Evolutionary conservation across 2,888 invertebrate genomes (phyloP).

Genomic region (Ophion slaviceki): DNA sequence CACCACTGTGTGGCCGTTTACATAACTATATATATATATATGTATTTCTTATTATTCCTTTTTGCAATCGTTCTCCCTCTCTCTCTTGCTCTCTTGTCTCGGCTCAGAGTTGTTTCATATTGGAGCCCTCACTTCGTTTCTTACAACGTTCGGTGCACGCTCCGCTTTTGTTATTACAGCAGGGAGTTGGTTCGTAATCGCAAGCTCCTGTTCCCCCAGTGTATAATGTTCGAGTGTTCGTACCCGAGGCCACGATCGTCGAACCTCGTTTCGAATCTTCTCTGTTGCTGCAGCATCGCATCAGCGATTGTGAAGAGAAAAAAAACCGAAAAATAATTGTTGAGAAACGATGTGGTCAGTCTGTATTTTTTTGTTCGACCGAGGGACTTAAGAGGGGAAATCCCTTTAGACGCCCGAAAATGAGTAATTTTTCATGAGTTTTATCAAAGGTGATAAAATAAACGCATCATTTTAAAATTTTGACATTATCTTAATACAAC

Average conservation of each 20-base stretch:
- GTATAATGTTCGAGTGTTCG: slow-evolving; percentile 4
- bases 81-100: not conserved
- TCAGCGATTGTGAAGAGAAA: not conserved
- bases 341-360: not conserved
- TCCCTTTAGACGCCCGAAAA: too few species aligned
- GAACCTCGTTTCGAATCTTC: slow-evolving; percentile 37
- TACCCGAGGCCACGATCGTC: slow-evolving; percentile 34
- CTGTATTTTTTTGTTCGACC: not conserved
- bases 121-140: slow-evolving; percentile 43
- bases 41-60: too few species aligned
- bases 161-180: slow-evolving; percentile 53
- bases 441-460: too few species aligned
- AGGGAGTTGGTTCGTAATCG: slow-evolving; percentile 53
- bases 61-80: too few species aligned
- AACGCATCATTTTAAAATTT: too few species aligned
- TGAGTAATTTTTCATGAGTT: too few species aligned
- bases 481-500: too few species aligned
- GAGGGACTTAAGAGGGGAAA: not conserved
- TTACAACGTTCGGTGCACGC: slow-evolving; percentile 48
- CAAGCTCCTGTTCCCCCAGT: slow-evolving; percentile 7
- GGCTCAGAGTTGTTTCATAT: slow-evolving; percentile 3
- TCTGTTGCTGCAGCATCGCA: not conserved
- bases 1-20: not conserved
- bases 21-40: too few species aligned
- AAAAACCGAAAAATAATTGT: not conserved